Base-by-base conservation (phyloP, 2,797 vertebrate genomes). In the Emydoidea blandingii region DNA sequence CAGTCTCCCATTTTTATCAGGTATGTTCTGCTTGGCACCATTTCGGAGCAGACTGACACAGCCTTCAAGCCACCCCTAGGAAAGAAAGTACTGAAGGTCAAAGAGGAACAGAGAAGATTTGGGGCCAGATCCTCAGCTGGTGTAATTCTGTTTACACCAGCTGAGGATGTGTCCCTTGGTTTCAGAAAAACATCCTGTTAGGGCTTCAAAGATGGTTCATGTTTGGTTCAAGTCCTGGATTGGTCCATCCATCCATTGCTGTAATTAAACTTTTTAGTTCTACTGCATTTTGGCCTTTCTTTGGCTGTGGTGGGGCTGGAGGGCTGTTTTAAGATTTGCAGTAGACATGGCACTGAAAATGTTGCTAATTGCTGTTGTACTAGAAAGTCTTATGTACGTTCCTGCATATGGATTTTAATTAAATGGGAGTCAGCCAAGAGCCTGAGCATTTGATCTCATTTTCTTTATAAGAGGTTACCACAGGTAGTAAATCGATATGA, bases 41-140 rank as follows among this genome's bases (percentile, higher is more conserved):
- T 99, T 99, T 95, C 99, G 98, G 54, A 99, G 98, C 84, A 99
- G 97, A 97, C 98, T 99, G 89, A 99, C 98, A 93, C 99, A 99
- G 80, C 99, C 99, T 95, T 99, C 99, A 57, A 99, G 98, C 99
- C 99, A 99, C 34, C 99, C 99, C 99, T 99, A 93, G 93, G 97
- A 96, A 93, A 97, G 23, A 88, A 88, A 95, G 91, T 9, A 86
- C 12, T 94, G 54, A 44, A 59, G 10, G 37, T 91, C 80, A 95
- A 89, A 81, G 31, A 85, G 25, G 41, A 93, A 89, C 79, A 31
- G 4, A 15, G 79, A 87, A 86, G 49, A 18, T 21, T 14, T 54
- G 18, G 49, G 47, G 44, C 34, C 84, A 95, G 15, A 44, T 41
- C 12, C 62, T 81, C 85, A 7, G 11, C 56, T 87, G 2, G 8